Conservation (phyloP, 2,113 vertebrate species). For the Grantiella picta region DNA sequence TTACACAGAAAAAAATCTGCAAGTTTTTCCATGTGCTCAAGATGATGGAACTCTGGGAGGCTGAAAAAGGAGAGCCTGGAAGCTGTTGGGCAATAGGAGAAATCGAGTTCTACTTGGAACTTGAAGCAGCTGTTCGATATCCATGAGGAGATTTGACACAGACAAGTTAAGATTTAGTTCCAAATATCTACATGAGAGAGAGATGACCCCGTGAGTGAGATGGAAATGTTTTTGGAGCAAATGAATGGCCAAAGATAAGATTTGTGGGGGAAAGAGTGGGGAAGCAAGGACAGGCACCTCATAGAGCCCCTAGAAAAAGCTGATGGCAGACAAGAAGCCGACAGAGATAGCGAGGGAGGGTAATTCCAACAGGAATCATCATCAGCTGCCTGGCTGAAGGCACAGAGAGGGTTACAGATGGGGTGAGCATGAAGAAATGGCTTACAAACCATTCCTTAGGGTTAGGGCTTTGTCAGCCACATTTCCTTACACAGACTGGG, state of each 20-base stretch:
- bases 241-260: neutral
- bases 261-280: neutral
- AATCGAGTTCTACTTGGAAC: neutral
- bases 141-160: neutral
- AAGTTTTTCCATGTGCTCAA: neutral
- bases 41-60: neutral
- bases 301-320: neutral
- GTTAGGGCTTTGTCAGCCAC: neutral
- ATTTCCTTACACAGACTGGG: neutral
- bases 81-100: neutral
- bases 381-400: neutral
- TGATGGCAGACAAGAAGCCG: neutral
- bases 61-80: neutral
- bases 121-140: neutral
- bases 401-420: neutral
- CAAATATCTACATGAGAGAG: neutral
- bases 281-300: neutral
- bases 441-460: neutral
- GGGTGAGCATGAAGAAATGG: neutral
- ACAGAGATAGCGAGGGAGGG: neutral
- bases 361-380: constrained; percentile 13
- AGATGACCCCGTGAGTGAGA: neutral
- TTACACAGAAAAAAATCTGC: neutral
- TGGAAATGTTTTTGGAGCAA: neutral
- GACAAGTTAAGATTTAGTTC: neutral